Percentiles rank a stretch among this genome's conserved stretches.
Conservation (phyloP, 2,113 vertebrate species). For the Psophia crepitans region DNA sequence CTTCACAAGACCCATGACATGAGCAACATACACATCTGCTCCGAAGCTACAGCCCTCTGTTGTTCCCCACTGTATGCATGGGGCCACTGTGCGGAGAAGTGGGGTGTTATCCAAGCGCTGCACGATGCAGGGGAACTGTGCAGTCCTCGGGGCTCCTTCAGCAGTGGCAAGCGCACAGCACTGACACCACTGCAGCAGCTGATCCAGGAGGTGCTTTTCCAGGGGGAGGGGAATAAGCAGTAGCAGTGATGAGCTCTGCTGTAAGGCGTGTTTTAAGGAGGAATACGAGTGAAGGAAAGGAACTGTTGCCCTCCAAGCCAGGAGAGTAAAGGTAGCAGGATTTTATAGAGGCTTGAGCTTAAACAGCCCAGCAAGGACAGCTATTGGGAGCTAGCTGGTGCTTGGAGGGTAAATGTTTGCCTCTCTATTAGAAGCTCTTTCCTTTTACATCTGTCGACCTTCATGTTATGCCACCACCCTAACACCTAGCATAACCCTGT, state of each 20-base stretch:
- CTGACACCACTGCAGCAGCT: background rate
- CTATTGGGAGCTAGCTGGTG: background rate
- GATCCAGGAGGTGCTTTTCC: background rate
- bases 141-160: background rate
- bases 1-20: background rate
- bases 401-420: background rate
- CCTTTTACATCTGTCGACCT: background rate
- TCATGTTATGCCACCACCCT: background rate
- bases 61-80: background rate
- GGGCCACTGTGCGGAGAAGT: background rate
- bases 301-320: background rate
- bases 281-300: background rate
- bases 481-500: background rate
- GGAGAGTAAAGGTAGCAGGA: background rate
- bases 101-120: background rate
- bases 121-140: background rate
- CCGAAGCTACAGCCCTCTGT: background rate
- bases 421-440: background rate
- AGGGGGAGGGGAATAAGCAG: background rate
- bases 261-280: background rate
- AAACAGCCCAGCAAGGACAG: background rate
- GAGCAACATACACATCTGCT: background rate
- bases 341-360: background rate
- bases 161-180: background rate
- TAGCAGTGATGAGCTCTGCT: background rate